A percentile compares a stretch with the other conserved stretches of the same genome.
Evolutionary conservation across 2,797 vertebrate genomes (phyloP).

Genomic region (Argya squamiceps): DNA sequence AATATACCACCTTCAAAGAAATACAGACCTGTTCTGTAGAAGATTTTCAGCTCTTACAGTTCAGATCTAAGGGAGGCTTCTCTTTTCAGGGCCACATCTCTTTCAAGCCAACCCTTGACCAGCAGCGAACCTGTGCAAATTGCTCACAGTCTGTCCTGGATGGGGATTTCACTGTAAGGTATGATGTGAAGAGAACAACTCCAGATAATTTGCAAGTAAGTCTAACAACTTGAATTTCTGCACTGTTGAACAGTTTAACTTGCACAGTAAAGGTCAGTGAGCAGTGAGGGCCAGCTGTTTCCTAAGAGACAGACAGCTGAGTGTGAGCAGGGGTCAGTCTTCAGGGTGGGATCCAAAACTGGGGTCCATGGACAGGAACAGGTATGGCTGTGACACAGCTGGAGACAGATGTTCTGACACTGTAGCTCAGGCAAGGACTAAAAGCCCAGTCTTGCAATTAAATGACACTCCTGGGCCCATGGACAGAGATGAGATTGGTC

Average conservation of each 20-base stretch:
- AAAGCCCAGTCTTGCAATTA: background rate
- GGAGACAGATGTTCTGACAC: background rate
- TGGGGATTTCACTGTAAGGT: conserved; percentile 87
- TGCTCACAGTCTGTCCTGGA: conserved; percentile 81
- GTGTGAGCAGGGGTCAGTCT: background rate
- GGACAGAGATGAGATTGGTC: background rate
- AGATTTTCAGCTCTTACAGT: background rate
- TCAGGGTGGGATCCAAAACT: background rate
- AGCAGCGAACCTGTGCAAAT: conserved; percentile 84
- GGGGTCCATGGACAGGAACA: background rate
- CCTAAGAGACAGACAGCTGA: background rate
- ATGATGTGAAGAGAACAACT: conserved; percentile 84
- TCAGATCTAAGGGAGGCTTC: background rate
- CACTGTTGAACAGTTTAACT: background rate
- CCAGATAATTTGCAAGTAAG: conserved; percentile 86
- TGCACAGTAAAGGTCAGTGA: background rate
- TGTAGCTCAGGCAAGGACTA: background rate
- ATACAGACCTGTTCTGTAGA: background rate
- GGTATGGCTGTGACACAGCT: background rate
- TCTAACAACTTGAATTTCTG: background rate
- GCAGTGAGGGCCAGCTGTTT: background rate
- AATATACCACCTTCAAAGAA: background rate
- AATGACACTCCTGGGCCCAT: background rate
- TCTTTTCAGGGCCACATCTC: conserved; percentile 81
- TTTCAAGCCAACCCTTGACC: conserved; percentile 87